Evolutionary conservation across 2,113 vertebrate species (phyloP), one percentile per base, ranked within the genome.

Genomic region (Mormoops blainvillei): DNA sequence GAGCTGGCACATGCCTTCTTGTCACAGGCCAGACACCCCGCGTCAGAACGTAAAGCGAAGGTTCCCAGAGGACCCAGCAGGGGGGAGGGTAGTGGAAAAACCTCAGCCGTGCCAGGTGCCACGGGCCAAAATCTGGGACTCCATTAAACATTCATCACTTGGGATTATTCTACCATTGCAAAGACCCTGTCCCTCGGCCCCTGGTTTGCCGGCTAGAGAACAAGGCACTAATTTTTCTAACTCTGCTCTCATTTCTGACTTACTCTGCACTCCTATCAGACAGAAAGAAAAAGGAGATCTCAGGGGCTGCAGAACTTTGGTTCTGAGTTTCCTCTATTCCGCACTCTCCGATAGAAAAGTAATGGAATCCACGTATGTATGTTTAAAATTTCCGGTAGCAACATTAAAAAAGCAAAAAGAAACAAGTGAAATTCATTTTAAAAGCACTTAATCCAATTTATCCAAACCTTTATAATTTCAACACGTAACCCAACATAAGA

Each of bases 101-200:
- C 13, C 74, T 18, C 54, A 24, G 7, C 56, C 22, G 13, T 83
- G 92, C 95, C 95, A 96, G 85, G 77, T 94, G 92, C 88, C 82
- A 86, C 38, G 38, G 41, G 82, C 94, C 95, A 90, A 94, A 96
- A 97, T 92, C 88, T 89, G 94, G 45, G 45, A 92, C 67, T 54
- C 92, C 65, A 86, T 95, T 70, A 92, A 88, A 52, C 90, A 87
- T 93, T 88, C 73, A 70, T 78, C 84, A 70, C 63, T 73, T 45
- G 61, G 89, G 89, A 70, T 90, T 93, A 80, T 56, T 54, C 26
- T 81, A 50, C 31, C 87, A 92, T 15, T 65, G 5, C 78, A 65
- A 61, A 92, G 70, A 88, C n/a, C 12, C n/a, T 31, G 33, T 61
- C 28, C n/a, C 28, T 3, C 28, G 19, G 68, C 22, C 36, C 20